These are phyloP conservation scores for Macaca mulatta DNA, from an alignment of 2,113 vertebrate genomes.

Conservation along the genomic window DNA sequence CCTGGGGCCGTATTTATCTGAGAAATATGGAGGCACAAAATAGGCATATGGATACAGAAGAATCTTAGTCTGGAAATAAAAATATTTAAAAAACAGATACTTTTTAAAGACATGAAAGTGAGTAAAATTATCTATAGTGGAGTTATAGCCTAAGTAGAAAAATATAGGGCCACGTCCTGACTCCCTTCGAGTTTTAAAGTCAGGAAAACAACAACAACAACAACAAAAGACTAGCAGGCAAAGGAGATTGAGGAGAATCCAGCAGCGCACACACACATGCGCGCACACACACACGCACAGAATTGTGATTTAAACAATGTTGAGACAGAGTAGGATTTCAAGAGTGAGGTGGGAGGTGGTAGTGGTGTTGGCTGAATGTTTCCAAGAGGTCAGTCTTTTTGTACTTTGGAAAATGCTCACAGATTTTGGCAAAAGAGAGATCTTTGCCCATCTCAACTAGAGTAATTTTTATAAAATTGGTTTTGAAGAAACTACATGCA, in stretches of 20 bases:
- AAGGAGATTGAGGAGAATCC: neutral
- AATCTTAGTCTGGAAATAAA: neutral
- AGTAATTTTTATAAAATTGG: neutral
- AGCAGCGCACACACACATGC: neutral
- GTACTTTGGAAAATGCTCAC: neutral
- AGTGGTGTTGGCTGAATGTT: neutral
- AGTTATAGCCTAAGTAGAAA: neutral
- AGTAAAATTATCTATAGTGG: neutral
- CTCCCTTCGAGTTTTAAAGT: neutral
- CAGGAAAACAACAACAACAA: neutral
- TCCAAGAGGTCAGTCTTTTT: neutral
- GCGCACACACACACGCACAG: no score
- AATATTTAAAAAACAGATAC: neutral
- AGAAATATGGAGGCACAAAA: neutral
- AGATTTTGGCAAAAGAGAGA: neutral
- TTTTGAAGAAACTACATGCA: neutral
- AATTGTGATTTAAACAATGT: neutral
- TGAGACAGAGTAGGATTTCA: neutral
- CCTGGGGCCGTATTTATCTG: neutral
- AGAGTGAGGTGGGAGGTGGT: neutral
- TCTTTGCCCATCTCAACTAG: neutral
- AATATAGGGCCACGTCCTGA: neutral
- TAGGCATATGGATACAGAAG: neutral
- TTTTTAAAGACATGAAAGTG: neutral
- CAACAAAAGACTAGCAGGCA: neutral